Base-by-base conservation (phyloP, 2,113 vertebrate species). In the Rhagologus leucostigma region DNA sequence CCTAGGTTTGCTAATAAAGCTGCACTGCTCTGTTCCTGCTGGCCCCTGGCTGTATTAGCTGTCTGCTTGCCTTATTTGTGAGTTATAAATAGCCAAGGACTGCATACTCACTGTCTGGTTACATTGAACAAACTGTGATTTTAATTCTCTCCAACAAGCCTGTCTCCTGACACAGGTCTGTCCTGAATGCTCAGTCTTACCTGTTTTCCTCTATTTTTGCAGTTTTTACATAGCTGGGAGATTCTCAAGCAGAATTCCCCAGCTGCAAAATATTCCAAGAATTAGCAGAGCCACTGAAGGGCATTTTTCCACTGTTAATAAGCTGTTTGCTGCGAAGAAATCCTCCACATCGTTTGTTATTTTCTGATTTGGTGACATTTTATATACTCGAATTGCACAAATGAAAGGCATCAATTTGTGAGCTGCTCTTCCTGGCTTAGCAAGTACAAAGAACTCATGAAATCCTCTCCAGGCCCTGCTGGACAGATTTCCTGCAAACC, bases 81-180 rank as follows among this genome's bases (percentile, higher is more conserved):
- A 92, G 95, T 95, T 97, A 97, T 96, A 97, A 97, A 97, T 95
- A 97, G 95, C 89, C 85, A 62, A 46, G 84, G 76, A 79, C 65
- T 96, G 95, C 95, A 91, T 85, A 89, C 50, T 94, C 83, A 70
- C 92, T 95, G 96, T 96, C 95, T 90, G 71, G 8, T 92, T 93
- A 60, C 76, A 95, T 94, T 84, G 83, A 80, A 49, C 70, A 76
- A 90, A 70, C 81, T 37, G 32, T 78, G 96, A 95, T 86, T 93
- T 94, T 95, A 93, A 94, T 95, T 56, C 82, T 56, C 81, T 74
- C 82, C 94, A 96, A 93, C 96, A 96, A 94, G 84, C 41, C 62
- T 80, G 69, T 77, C 78, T 94, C 89, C 95, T 90, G 70, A 67
- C 4, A 13, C 86, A 89, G 70, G 92, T 94, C 90, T 85, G 87